Evolutionary conservation across 2,797 vertebrate genomes (phyloP).

Genomic region (Sciurus vulgaris): DNA sequence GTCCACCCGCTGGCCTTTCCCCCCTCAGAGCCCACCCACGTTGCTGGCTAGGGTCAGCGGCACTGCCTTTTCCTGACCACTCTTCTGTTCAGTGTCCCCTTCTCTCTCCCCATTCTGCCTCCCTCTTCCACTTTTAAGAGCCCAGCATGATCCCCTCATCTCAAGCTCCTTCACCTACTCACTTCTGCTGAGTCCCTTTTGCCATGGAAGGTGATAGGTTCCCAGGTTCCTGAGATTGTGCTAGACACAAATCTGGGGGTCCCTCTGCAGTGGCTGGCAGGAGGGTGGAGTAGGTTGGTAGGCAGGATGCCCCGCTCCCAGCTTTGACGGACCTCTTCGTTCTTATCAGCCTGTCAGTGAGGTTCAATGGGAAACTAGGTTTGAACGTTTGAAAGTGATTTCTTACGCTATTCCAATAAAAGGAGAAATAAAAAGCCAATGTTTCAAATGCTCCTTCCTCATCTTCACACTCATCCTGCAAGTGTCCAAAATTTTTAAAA

Average conservation of each 20-base stretch:
- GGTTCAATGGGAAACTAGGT: not conserved
- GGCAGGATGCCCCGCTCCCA: too few species aligned
- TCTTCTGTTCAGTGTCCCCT: not conserved
- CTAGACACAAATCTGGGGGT: not conserved
- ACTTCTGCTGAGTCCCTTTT: not conserved
- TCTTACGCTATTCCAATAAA: not conserved
- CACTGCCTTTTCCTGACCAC: not conserved
- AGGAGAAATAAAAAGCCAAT: not conserved
- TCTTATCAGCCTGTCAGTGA: not conserved
- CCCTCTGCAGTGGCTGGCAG: too few species aligned
- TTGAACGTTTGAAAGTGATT: not conserved
- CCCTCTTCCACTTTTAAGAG: not conserved
- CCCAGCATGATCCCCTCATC: not conserved
- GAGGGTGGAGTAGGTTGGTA: too few species aligned
- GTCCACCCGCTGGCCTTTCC: not conserved
- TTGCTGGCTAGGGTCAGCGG: not conserved
- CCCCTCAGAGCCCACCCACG: not conserved
- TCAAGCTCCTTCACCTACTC: not conserved
- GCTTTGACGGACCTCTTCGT: not conserved
- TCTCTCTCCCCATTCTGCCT: not conserved
- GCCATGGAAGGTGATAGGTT: not conserved
- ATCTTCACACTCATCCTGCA: not conserved
- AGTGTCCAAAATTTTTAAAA: too few species aligned
- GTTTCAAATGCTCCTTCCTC: not conserved
- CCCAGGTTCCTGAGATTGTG: not conserved